Conservation (phyloP, 2,113 vertebrate species). For the Hippotragus niger region DNA sequence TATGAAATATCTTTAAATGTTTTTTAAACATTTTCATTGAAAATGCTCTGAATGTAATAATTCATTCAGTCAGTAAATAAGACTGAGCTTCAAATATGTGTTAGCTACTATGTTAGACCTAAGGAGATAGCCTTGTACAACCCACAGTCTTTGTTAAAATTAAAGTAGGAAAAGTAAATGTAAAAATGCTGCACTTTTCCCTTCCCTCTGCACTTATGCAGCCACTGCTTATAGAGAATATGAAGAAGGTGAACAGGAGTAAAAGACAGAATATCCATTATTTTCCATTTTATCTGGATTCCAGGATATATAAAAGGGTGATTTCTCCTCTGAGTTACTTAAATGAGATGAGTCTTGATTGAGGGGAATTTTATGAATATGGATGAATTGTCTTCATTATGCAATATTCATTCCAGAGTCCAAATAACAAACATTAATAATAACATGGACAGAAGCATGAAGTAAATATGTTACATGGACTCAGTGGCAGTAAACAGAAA, state of each 20-base stretch:
- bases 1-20: not conserved
- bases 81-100: not conserved
- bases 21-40: not conserved
- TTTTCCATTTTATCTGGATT: not conserved
- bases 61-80: not conserved
- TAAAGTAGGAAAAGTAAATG: not conserved
- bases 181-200: not conserved
- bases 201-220: not conserved
- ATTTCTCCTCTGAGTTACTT: not conserved
- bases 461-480: not conserved
- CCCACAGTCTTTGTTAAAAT: not conserved
- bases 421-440: not conserved
- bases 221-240: not conserved
- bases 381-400: not conserved
- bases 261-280: not conserved
- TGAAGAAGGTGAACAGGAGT: not conserved
- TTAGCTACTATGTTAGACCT: not conserved
- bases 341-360: not conserved
- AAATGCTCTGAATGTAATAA: constrained; percentile 10
- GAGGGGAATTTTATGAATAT: not conserved
- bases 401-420: not conserved
- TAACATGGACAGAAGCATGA: not conserved
- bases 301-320: not conserved
- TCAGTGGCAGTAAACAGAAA: not conserved
- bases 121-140: not conserved